phyloP scores from a whole-genome alignment of 2,797 vertebrate genomes.

The Neostethus bicornis region DNA sequence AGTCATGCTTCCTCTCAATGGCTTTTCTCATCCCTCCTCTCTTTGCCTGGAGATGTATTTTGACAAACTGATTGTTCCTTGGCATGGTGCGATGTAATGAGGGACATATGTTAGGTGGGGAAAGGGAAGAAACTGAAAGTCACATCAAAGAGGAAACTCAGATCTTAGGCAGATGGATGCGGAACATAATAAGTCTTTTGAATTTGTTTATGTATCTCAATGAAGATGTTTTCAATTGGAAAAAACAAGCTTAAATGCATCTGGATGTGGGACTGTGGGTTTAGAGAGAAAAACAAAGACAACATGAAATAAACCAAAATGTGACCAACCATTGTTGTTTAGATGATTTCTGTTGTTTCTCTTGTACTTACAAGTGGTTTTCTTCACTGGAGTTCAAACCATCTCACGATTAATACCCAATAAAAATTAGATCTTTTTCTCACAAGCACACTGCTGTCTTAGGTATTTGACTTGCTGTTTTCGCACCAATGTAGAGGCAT shows the following conservation, averaged over 20 bases:
- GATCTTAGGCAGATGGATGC: constrained; percentile 51
- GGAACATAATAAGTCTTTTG: constrained; percentile 49
- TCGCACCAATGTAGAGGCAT: constrained; percentile 14
- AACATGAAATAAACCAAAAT: constrained; percentile 55
- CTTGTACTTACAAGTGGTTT: constrained; percentile 36
- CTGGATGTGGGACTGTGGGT: constrained; percentile 35
- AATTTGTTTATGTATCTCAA: constrained; percentile 62
- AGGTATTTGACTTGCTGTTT: constrained; percentile 15
- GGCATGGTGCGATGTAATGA: constrained; percentile 73
- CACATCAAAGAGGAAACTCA: constrained; percentile 69
- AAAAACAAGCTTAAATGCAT: constrained; percentile 47
- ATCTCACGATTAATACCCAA: constrained; percentile 46
- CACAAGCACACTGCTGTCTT: constrained; percentile 22
- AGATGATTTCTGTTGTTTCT: constrained; percentile 44
- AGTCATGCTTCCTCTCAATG: constrained; percentile 39
- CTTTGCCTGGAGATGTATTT: constrained; percentile 62
- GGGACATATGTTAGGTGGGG: constrained; percentile 70
- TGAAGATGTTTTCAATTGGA: constrained; percentile 66
- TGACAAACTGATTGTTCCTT: constrained; percentile 73
- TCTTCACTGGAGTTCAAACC: constrained; percentile 15
- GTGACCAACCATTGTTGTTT: constrained; percentile 36
- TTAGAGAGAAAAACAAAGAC: constrained; percentile 59
- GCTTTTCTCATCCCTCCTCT: constrained; percentile 44
- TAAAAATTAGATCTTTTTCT: constrained; percentile 34
- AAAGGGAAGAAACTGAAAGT: constrained; percentile 58